Base-by-base conservation (phyloP, 2,113 vertebrate species). In the Podilymbus podiceps region DNA sequence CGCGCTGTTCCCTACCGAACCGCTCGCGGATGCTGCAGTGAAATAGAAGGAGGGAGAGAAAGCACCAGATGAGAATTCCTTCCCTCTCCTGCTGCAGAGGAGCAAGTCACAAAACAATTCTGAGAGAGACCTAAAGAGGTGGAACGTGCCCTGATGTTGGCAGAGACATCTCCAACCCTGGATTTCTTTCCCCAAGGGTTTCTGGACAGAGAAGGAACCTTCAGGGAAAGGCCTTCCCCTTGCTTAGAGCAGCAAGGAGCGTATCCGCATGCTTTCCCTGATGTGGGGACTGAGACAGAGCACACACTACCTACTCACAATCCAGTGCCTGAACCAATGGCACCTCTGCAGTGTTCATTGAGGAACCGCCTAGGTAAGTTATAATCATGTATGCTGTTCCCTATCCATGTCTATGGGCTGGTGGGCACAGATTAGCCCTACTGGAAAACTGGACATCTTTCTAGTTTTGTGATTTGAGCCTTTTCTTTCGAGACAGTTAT, bases 1-100 rank as follows among this genome's bases (percentile, higher is more conserved):
- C 2, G 97, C 95, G 62, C 98, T 98, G 89, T 99, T 99, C 97
- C 98, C 98, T 25, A 96, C 40, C 0, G 98, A 96, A 24, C 97
- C 94, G 7, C 97, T 76, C 0, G 96, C 52, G 0, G 97, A 72
- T 9, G 98, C 99, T 99, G 98, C 62, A 85, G 68, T 62, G 53
- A 85, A 55, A 89, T 20, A 95, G 35, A 67, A 88, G 52, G 3
- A 30, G 25, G 72, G 53, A 95, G 44, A 83, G 50, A 90, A 93
- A 84, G 84, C 74, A 63, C 11, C 46, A 1, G 10, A 2, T 97
- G 69, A 97, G 90, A 80, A n/a, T 1, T 15, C 52, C 68, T 76
- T 38, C 38, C 47, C 62, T 33, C 56, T 4, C 49, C 50, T 11
- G 33, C 4, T 3, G 27, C 15, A 55, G 4, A 50, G 18, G 25